A percentile compares a stretch with the other conserved stretches of the same genome.
Evolutionary conservation across 1,140 invertebrate genomes (phyloP).

Genomic region (Battus philenor): DNA sequence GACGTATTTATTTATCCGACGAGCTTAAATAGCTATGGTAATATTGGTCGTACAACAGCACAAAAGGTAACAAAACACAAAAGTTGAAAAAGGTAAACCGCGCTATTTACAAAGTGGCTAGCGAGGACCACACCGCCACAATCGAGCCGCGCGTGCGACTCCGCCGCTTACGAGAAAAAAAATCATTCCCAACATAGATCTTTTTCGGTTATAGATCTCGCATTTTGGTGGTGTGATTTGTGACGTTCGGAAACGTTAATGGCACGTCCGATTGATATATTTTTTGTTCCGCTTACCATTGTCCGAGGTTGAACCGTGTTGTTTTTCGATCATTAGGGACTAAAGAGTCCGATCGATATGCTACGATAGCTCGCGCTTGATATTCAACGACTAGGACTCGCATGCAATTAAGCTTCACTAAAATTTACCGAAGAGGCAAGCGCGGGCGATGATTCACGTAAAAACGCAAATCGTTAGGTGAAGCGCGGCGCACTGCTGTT

Average conservation of each 20-base stretch:
- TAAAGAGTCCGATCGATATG: too few relatives aligned
- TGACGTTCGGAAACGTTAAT: constrained; percentile 72
- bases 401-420: too few relatives aligned
- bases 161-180: constrained; percentile 61
- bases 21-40: constrained; percentile 75
- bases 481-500: constrained; percentile 45
- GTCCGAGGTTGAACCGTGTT: constrained; percentile 18
- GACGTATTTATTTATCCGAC: constrained; percentile 75
- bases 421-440: too few relatives aligned
- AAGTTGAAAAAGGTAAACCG: constrained; percentile 76
- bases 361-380: too few relatives aligned
- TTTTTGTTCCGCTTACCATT: constrained; percentile 32
- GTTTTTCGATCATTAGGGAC: constrained; percentile 8
- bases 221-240: constrained; percentile 75
- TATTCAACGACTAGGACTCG: too few relatives aligned
- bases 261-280: constrained; percentile 49
- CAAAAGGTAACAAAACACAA: constrained; percentile 77
- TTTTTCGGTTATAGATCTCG: constrained; percentile 72
- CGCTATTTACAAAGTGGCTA: constrained; percentile 76
- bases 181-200: constrained; percentile 70
- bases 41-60: constrained; percentile 75
- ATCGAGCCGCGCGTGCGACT: constrained; percentile 74
- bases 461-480: constrained; percentile 56
- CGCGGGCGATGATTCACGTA: constrained; percentile 39
- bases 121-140: constrained; percentile 74